These are phyloP conservation scores for Punctoribates punctum DNA, from an alignment of 2,888 invertebrate genomes.

Conservation along the genomic window DNA sequence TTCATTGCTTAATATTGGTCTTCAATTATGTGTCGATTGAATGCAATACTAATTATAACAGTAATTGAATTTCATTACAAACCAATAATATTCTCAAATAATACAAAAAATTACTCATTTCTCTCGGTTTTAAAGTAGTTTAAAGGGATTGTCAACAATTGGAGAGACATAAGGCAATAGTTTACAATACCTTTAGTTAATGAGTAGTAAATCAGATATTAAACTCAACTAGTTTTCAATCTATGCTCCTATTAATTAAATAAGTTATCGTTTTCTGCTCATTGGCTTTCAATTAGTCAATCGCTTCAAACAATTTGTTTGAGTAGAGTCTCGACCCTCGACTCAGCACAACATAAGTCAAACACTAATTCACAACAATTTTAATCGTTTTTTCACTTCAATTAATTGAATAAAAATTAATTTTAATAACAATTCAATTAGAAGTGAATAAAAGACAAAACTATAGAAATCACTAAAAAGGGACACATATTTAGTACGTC, in stretches of 20 bases:
- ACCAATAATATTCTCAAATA: not conserved
- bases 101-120: not conserved
- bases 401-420: not conserved
- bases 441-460: not conserved
- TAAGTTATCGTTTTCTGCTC: constrained; percentile 30
- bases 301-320: not conserved
- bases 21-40: not conserved
- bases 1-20: too few species aligned
- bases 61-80: not conserved
- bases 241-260: constrained; percentile 17
- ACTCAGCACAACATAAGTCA: not conserved
- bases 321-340: not conserved
- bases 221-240: not conserved
- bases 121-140: not conserved
- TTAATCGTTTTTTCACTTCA: not conserved
- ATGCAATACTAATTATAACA: not conserved
- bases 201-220: not conserved
- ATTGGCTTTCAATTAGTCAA: constrained; percentile 31
- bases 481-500: constrained; percentile 32
- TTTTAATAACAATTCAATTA: not conserved
- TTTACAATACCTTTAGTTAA: constrained; percentile 9
- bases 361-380: not conserved
- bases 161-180: not conserved
- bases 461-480: not conserved
- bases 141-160: not conserved